Percentiles rank a stretch among this genome's conserved stretches.
phyloP scores from a whole-genome alignment of 1,140 invertebrate genomes.

The Psilanteris sp. region DNA sequence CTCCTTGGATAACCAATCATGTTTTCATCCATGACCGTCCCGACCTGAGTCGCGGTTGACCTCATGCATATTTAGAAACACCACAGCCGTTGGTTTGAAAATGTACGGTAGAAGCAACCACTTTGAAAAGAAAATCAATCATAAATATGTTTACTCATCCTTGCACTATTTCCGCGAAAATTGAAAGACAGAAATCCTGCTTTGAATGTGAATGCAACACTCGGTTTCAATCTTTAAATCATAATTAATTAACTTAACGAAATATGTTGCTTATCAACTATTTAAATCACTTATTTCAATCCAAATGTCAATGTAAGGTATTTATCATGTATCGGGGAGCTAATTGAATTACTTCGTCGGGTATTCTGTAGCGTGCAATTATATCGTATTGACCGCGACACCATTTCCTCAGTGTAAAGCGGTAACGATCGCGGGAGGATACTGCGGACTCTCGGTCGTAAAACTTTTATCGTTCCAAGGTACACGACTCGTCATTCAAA shows the following conservation, averaged over 20 bases:
- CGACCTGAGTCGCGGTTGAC: slow-evolving; percentile 28
- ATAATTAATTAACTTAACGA: background rate
- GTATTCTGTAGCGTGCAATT: slow-evolving; percentile 32
- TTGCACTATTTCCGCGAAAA: slow-evolving; percentile 26
- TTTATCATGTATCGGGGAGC: slow-evolving; percentile 13
- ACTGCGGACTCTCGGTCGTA: slow-evolving; percentile 45
- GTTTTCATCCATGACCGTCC: slow-evolving; percentile 26
- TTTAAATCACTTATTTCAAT: background rate
- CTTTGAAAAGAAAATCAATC: slow-evolving; percentile 49
- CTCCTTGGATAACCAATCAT: slow-evolving; percentile 7
- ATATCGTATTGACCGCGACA: slow-evolving; percentile 55
- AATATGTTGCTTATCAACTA: slow-evolving; percentile 1
- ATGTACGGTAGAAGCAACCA: slow-evolving; percentile 30
- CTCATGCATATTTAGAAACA: slow-evolving; percentile 69
- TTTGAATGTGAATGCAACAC: slow-evolving; percentile 22
- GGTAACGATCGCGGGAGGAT: slow-evolving; percentile 51
- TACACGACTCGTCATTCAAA: slow-evolving; percentile 59
- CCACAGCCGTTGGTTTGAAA: slow-evolving; percentile 45
- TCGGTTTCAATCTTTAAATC: background rate
- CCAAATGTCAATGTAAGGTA: background rate
- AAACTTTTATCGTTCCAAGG: slow-evolving; percentile 60
- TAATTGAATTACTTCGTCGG: slow-evolving; percentile 44
- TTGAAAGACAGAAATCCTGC: slow-evolving; percentile 33
- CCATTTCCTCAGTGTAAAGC: slow-evolving; percentile 47
- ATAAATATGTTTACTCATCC: slow-evolving; percentile 61